Conservation (phyloP, 1,140 invertebrate species). For the Achroia grisella region DNA sequence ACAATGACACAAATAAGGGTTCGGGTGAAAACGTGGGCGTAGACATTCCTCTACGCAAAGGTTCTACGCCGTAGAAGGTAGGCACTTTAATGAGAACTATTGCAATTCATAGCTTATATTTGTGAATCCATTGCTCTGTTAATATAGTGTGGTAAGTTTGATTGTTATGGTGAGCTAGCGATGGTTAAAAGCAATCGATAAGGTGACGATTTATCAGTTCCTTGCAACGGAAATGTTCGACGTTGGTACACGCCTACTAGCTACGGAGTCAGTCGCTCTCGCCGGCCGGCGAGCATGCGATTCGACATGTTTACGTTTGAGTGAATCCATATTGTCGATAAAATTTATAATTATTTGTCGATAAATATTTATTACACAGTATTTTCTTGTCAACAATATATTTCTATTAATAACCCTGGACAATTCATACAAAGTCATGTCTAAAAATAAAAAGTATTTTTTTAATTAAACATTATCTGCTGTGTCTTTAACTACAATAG, state of each 20-base stretch:
- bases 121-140: neutral
- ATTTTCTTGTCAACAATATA: no score
- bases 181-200: neutral
- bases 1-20: neutral
- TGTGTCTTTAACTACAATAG: no score
- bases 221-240: neutral
- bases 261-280: constrained; percentile 6
- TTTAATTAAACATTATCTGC: no score
- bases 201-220: neutral
- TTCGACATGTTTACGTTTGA: constrained; percentile 15
- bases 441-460: no score
- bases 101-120: neutral
- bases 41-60: neutral
- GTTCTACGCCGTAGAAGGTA: neutral
- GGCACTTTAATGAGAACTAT: neutral
- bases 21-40: neutral
- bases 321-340: constrained; percentile 15
- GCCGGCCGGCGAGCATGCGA: constrained; percentile 26
- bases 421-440: no score
- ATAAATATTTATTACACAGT: neutral
- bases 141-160: neutral
- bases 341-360: neutral
- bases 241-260: neutral
- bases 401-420: no score
- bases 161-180: neutral